Conservation (phyloP, 2,797 vertebrate genomes). For the Takifugu rubripes region DNA sequence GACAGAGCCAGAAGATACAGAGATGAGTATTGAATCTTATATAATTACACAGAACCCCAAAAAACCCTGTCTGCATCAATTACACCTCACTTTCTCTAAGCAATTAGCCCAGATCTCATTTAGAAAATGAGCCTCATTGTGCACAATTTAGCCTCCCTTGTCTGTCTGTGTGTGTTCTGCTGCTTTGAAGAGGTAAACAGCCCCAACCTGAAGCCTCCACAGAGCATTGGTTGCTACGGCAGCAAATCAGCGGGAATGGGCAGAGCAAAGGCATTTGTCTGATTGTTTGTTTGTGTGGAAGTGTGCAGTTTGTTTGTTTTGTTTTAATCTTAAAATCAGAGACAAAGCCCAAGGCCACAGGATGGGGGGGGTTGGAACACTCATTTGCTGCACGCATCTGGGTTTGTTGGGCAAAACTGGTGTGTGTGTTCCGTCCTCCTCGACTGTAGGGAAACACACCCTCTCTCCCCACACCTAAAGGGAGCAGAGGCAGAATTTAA, state of each 20-base stretch:
- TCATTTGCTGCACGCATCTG: slow-evolving; percentile 43
- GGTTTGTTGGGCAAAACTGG: slow-evolving; percentile 30
- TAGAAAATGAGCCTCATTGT: slow-evolving; percentile 39
- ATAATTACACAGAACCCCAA: slow-evolving; percentile 68
- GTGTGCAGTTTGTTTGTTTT: slow-evolving; percentile 61
- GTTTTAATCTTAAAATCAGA: slow-evolving; percentile 57
- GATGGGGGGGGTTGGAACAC: slow-evolving; percentile 39
- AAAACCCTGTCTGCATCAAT: slow-evolving; percentile 63
- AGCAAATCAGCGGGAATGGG: slow-evolving; percentile 42
- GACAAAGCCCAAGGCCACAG: slow-evolving; percentile 45
- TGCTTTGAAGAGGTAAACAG: slow-evolving; percentile 44
- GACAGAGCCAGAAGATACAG: slow-evolving; percentile 63
- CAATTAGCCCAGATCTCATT: slow-evolving; percentile 36
- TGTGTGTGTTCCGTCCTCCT: slow-evolving; percentile 31
- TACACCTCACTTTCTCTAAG: slow-evolving; percentile 57
- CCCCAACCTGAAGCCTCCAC: slow-evolving; percentile 15
- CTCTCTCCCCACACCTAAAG: not conserved
- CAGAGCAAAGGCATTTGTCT: slow-evolving; percentile 37
- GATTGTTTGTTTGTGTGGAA: slow-evolving; percentile 18
- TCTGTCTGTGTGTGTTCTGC: slow-evolving; percentile 25
- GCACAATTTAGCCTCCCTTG: slow-evolving; percentile 30
- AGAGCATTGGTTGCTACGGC: slow-evolving; percentile 35
- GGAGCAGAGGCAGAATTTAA: slow-evolving; percentile 40
- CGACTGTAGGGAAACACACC: slow-evolving; percentile 27
- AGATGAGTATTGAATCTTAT: slow-evolving; percentile 60